Percentiles rank a stretch among this genome's conserved stretches.
These are phyloP conservation scores for Ferdinandea cuprea DNA, from an alignment of 2,888 invertebrate species.

Conservation along the genomic window DNA sequence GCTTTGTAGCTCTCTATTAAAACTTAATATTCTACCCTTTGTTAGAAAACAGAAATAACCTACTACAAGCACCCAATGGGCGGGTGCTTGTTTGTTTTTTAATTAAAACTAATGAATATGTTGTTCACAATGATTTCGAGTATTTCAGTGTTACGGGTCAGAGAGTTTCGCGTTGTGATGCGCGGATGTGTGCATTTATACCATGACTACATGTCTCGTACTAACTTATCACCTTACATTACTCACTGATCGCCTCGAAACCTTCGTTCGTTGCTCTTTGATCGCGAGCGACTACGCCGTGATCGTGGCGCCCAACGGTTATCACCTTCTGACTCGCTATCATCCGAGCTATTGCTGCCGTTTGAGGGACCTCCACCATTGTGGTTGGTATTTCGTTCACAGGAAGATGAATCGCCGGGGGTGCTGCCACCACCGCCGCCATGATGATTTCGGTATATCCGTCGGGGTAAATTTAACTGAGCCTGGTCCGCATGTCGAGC, in stretches of 20 bases:
- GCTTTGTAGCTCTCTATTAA: conserved; percentile 10
- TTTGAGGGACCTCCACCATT: conserved; percentile 44
- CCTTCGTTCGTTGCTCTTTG: conserved; percentile 77
- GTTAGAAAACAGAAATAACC: conserved; percentile 35
- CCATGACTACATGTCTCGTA: conserved; percentile 47
- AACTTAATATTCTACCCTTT: conserved; percentile 43
- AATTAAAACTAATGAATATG: conserved; percentile 74
- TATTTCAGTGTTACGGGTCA: conserved; percentile 56
- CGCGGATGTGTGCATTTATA: conserved; percentile 43
- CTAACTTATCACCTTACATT: conserved; percentile 68
- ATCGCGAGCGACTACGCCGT: conserved; percentile 76
- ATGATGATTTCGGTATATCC: conserved; percentile 65
- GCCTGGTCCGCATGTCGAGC: conserved; percentile 55
- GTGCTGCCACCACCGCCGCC: conserved; percentile 40
- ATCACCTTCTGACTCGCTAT: conserved; percentile 76
- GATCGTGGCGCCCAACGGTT: conserved; percentile 76
- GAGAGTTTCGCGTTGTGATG: conserved; percentile 38
- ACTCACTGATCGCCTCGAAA: conserved; percentile 72
- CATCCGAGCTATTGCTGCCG: conserved; percentile 76
- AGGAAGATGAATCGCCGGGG: conserved; percentile 60
- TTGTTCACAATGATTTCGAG: conserved; percentile 69
- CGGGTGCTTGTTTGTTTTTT: conserved; percentile 1
- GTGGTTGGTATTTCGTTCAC: conserved; percentile 65
- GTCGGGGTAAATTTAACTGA: conserved; percentile 57
- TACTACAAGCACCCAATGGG: conserved; percentile 28